A percentile compares a stretch with the other conserved stretches of the same genome.
Evolutionary conservation across 2,113 vertebrate species (phyloP).

Genomic region (Catharus fuscescens): DNA sequence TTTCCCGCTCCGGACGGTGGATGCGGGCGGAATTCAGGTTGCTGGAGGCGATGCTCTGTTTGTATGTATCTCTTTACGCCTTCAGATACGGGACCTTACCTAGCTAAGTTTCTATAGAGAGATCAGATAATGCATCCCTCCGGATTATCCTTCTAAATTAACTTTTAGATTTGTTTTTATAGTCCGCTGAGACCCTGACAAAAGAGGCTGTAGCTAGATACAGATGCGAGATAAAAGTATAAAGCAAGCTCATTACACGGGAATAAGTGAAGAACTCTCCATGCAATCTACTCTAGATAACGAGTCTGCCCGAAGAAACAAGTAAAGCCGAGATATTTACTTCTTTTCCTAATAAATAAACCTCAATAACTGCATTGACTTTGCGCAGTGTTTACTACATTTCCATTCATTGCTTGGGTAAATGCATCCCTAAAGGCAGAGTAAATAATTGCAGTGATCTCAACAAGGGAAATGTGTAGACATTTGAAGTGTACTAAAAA

Average conservation of each 20-base stretch:
- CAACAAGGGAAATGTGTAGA: conserved; percentile 73
- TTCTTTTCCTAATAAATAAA: conserved; percentile 66
- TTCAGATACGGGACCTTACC: not conserved
- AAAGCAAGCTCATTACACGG: conserved; percentile 16
- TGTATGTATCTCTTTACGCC: not conserved
- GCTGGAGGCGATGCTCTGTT: not conserved
- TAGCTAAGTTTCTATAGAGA: not conserved
- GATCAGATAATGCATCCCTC: conserved; percentile 55
- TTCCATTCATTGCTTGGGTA: conserved; percentile 61
- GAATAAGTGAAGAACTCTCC: not conserved
- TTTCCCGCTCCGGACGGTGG: not conserved
- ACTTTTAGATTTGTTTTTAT: conserved; percentile 55
- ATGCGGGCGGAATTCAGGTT: not conserved
- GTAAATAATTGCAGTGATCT: conserved; percentile 73
- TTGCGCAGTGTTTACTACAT: conserved; percentile 66
- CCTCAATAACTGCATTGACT: conserved; percentile 59
- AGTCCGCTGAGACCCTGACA: conserved; percentile 46
- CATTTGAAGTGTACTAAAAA: conserved; percentile 75
- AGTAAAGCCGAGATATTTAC: conserved; percentile 51
- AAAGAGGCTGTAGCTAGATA: conserved; percentile 22
- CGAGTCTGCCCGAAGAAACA: conserved; percentile 41
- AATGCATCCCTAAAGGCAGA: conserved; percentile 76
- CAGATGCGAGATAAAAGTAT: conserved; percentile 16
- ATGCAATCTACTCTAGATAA: conserved; percentile 53
- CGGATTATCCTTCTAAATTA: conserved; percentile 53